Conservation (phyloP, 2,888 invertebrate species). For the Bugula neritina region DNA sequence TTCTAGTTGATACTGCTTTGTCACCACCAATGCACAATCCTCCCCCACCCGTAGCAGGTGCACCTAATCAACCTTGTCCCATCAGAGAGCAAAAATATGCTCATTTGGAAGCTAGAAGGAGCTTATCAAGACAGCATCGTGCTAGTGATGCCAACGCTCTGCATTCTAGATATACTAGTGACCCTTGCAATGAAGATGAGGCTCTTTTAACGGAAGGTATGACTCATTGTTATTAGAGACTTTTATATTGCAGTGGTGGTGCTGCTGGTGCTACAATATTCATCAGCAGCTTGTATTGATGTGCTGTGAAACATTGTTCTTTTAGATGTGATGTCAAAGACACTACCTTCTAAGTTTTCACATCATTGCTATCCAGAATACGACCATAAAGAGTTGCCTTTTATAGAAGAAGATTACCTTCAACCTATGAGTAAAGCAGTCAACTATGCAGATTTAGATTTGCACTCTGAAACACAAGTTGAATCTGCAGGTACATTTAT, state of each 20-base stretch:
- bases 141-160: slow-evolving; percentile 1
- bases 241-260: too few relatives aligned
- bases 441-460: background rate
- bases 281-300: too few relatives aligned
- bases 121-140: background rate
- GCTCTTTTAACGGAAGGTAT: background rate
- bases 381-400: slow-evolving; percentile 14
- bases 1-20: background rate
- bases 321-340: slow-evolving; percentile 4
- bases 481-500: too few relatives aligned
- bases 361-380: background rate
- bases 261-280: too few relatives aligned
- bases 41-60: background rate
- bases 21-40: background rate
- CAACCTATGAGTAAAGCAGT: slow-evolving; percentile 12
- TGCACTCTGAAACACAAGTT: too few relatives aligned
- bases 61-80: slow-evolving; percentile 26
- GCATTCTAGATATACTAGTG: slow-evolving; percentile 9
- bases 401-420: slow-evolving; percentile 25
- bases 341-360: background rate
- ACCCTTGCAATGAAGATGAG: slow-evolving; percentile 23
- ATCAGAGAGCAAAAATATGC: slow-evolving; percentile 42
- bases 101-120: slow-evolving; percentile 49
- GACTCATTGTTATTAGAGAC: too few relatives aligned
- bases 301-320: too few relatives aligned